Evolutionary conservation across 2,888 invertebrate genomes (phyloP), one percentile per base, ranked within the genome.

Genomic region (Brachyptera putata): DNA sequence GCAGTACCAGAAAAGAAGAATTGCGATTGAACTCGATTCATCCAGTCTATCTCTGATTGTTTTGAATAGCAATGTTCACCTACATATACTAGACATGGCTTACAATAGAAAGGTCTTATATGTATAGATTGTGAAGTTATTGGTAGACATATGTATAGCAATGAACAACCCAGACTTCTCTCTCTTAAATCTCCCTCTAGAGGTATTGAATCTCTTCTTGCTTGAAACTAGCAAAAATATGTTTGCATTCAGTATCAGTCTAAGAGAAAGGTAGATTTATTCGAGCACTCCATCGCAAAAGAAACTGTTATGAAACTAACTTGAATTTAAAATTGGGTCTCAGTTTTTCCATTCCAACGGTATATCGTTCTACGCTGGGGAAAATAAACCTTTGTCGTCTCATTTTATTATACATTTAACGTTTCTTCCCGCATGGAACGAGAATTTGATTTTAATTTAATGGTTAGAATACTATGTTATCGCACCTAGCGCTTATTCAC

Each of bases 161-260:
- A n/a, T n/a, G n/a, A n/a, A n/a, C n/a, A n/a, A n/a, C n/a, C n/a
- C n/a, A n/a, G n/a, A n/a, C n/a, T 16, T 37, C 39, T 14, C 39
- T 37, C 13, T 37, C 37, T 37, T 16, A 50, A 37, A 37, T 30
- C 24, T 25, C 49, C 18, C 49, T 50, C 49, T 26, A 14, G 49
- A 50, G 49, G 16, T 30, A 14, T 50, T 16, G 24, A 50, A 50
- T 16, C 25, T 13, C 25, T 50, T 26, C 49, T 50, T 30, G n/a
- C n/a, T n/a, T n/a, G n/a, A n/a, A n/a, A n/a, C n/a, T n/a, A n/a
- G n/a, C n/a, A 21, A 53, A 53, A 53, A 53, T 53, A 36, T 53
- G 53, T 53, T 53, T 53, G 53, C 53, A 53, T 53, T 53, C 36
- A 53, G 53, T 53, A 21, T 34, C 13, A 18, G 21, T 53, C 21